phyloP scores from a whole-genome alignment of 2,888 invertebrate species.

The Netelia virgata region DNA sequence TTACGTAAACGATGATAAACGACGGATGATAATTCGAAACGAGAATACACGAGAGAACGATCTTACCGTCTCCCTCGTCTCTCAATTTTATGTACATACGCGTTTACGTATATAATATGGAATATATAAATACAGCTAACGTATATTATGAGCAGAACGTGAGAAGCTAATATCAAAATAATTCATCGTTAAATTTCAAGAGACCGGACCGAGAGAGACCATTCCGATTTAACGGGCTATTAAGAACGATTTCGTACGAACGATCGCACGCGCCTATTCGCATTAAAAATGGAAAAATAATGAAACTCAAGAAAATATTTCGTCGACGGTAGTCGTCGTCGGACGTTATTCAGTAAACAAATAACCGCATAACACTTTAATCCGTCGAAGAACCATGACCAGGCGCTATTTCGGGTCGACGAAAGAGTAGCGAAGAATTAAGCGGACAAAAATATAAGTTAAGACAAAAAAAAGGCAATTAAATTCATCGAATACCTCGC shows the following conservation, averaged over 20 bases:
- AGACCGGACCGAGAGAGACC: neutral
- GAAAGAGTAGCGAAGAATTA: neutral
- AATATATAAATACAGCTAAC: neutral
- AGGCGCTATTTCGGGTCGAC: neutral
- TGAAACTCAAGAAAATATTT: neutral
- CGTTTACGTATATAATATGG: no score
- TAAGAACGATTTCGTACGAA: slow-evolving; percentile 19
- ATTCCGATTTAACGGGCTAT: slow-evolving; percentile 36
- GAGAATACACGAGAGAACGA: no score
- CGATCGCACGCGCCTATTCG: neutral
- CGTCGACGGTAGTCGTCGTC: neutral
- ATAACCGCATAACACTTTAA: neutral
- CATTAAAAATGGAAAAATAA: slow-evolving; percentile 1
- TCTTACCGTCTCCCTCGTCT: no score
- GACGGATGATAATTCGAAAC: no score
- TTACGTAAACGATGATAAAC: no score
- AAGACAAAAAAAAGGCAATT: neutral
- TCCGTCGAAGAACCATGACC: neutral
- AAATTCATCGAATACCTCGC: neutral
- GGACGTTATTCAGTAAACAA: neutral
- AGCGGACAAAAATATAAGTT: neutral
- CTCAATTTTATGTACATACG: no score
- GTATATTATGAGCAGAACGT: neutral
- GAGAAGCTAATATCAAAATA: slow-evolving; percentile 21
- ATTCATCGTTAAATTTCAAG: slow-evolving; percentile 47